Conservation (phyloP, 2,113 vertebrate species). For the Osmerus eperlanus region DNA sequence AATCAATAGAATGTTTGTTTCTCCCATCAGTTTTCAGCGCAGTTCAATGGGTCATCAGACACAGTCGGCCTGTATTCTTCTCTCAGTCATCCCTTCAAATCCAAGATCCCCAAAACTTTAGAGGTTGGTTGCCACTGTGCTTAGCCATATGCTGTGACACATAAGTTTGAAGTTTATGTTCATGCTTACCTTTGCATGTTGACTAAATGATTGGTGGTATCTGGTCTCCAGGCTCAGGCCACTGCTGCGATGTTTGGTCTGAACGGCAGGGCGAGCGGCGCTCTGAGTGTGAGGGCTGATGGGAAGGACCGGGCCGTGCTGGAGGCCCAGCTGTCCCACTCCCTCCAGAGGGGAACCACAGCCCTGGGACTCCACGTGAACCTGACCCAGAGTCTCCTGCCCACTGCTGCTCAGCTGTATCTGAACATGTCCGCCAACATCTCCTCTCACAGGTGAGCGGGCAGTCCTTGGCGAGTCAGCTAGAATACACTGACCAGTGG, state of each 20-base stretch:
- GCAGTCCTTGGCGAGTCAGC: no score
- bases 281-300: conserved; percentile 58
- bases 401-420: conserved; percentile 44
- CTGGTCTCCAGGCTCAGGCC: conserved; percentile 63
- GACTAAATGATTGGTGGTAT: no score
- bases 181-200: no score
- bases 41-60: conserved; percentile 61
- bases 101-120: conserved; percentile 58
- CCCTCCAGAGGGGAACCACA: conserved; percentile 39
- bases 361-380: conserved; percentile 50
- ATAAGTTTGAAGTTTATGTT: background rate
- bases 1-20: background rate
- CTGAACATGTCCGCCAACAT: conserved; percentile 70
- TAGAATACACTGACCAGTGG: no score
- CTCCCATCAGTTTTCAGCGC: conserved; percentile 54
- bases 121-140: conserved; percentile 52
- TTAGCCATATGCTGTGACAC: background rate
- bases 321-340: conserved; percentile 58
- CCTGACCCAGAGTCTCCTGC: conserved; percentile 70
- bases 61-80: conserved; percentile 53
- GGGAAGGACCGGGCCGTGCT: conserved; percentile 64
- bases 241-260: conserved; percentile 38
- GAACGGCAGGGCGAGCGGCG: conserved; percentile 56
- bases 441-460: conserved; percentile 72
- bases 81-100: conserved; percentile 60